Evolutionary conservation across 1,140 invertebrate genomes (phyloP).

Genomic region (Cydia splendana): DNA sequence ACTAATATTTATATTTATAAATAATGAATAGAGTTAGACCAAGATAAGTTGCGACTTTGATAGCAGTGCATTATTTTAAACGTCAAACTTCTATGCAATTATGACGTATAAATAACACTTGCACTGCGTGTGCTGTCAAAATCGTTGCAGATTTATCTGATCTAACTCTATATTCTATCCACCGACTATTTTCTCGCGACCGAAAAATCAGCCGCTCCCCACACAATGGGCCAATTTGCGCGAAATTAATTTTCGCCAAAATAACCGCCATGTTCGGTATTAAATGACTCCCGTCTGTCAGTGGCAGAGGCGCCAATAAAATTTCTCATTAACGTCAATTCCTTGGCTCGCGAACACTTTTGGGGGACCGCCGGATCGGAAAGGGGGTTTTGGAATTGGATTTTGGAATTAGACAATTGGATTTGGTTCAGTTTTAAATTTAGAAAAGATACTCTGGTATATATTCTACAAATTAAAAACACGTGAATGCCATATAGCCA

Average conservation of each 20-base stretch:
- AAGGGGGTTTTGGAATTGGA: neutral
- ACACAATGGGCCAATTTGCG: slow-evolving; percentile 2
- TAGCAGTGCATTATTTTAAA: no score
- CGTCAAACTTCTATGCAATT: no score
- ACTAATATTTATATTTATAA: no score
- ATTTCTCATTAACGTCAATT: slow-evolving; percentile 30
- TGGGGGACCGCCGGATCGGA: neutral
- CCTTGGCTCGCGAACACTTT: slow-evolving; percentile 1
- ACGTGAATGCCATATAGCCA: no score
- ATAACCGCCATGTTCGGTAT: slow-evolving; percentile 6
- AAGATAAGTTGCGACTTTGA: no score
- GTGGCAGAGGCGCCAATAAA: slow-evolving; percentile 2
- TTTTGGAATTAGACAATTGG: neutral
- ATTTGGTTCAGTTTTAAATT: neutral
- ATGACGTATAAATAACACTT: no score
- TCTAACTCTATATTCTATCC: no score
- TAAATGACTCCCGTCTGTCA: slow-evolving; percentile 14
- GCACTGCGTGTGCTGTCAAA: no score
- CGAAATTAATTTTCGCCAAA: neutral
- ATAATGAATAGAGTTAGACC: no score
- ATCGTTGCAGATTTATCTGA: no score
- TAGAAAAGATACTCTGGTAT: no score
- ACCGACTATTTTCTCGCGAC: neutral
- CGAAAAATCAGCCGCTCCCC: neutral
- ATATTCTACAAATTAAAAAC: no score